Conservation (phyloP, 1,140 invertebrate genomes). For the Hyles euphorbiae region DNA sequence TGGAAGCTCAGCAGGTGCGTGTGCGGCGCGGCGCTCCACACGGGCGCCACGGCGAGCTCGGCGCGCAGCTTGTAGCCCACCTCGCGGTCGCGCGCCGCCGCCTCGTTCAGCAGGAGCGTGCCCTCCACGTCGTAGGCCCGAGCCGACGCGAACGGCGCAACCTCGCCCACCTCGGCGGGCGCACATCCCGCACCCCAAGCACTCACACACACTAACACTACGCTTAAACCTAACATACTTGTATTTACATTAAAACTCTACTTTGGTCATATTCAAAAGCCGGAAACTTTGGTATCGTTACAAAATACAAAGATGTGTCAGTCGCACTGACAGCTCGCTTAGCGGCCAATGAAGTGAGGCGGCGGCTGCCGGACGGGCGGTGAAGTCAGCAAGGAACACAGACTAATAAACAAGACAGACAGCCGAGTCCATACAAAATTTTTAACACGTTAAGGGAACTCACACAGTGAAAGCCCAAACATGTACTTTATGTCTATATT, state of each 20-base stretch:
- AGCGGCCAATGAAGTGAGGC: too few species aligned
- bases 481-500: too few species aligned
- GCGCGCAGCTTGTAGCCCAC: constrained; percentile 37
- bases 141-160: background rate
- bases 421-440: too few species aligned
- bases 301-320: too few species aligned
- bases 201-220: background rate
- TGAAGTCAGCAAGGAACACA: too few species aligned
- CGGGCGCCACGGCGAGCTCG: constrained; percentile 19
- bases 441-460: too few species aligned
- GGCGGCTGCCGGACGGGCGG: too few species aligned
- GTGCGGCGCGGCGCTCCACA: constrained; percentile 16
- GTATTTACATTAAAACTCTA: background rate
- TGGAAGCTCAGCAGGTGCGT: constrained; percentile 33
- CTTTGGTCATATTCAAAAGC: constrained; percentile 5
- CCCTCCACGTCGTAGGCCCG: constrained; percentile 30
- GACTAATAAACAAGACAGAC: too few species aligned
- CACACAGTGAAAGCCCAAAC: too few species aligned
- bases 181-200: background rate
- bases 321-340: too few species aligned
- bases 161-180: background rate
- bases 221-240: background rate
- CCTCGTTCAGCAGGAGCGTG: constrained; percentile 37
- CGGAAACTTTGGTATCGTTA: constrained; percentile 4
- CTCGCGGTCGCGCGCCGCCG: constrained; percentile 24